A percentile compares a stretch with the other conserved stretches of the same genome.
Conservation (phyloP, 2,113 vertebrate species). For the Ciconia boyciana region DNA sequence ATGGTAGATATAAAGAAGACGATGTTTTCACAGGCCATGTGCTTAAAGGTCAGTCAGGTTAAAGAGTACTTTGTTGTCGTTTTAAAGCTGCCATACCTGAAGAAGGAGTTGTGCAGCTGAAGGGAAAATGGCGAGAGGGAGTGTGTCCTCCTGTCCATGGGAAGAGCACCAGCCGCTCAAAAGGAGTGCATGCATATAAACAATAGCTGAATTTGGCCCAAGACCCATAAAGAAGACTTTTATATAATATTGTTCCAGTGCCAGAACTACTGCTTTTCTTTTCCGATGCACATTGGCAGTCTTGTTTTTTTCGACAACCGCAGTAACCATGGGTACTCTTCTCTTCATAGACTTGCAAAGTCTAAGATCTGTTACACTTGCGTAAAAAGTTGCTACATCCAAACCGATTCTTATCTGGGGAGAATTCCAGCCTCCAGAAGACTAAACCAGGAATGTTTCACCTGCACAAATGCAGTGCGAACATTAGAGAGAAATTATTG, state of each 20-base stretch:
- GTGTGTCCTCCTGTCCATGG: not conserved
- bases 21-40: constrained; percentile 46
- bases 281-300: not conserved
- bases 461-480: not conserved
- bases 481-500: not conserved
- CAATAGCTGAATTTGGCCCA: not conserved
- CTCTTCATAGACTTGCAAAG: not conserved
- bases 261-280: not conserved
- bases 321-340: not conserved
- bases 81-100: constrained; percentile 37
- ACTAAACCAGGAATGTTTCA: not conserved
- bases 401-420: not conserved
- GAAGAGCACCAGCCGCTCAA: not conserved
- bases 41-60: constrained; percentile 24
- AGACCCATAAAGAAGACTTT: not conserved
- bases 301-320: not conserved
- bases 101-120: constrained; percentile 6
- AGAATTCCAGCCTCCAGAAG: not conserved
- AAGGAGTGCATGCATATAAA: not conserved
- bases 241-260: not conserved
- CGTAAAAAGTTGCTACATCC: not conserved
- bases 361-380: not conserved
- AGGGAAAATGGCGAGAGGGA: not conserved
- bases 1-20: constrained; percentile 43
- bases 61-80: constrained; percentile 12